Evolutionary conservation across 2,797 vertebrate genomes (phyloP).

Genomic region (Phaenicophaeus curvirostris): DNA sequence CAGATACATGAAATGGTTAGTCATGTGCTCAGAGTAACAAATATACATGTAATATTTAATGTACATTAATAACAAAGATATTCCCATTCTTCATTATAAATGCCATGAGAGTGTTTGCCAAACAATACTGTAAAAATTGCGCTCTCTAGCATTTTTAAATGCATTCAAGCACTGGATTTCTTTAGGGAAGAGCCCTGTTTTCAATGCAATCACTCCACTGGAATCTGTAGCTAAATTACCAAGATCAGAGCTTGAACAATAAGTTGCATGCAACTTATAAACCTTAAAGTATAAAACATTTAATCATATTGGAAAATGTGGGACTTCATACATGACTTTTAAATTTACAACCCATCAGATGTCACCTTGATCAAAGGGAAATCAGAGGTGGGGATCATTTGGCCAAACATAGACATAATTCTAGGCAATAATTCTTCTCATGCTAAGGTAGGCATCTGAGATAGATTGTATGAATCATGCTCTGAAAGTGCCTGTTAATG

Average conservation of each 20-base stretch:
- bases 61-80: not conserved
- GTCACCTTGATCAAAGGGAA: not conserved
- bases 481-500: not conserved
- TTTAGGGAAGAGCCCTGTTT: not conserved
- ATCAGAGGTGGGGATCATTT: not conserved
- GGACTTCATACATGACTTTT: not conserved
- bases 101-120: not conserved
- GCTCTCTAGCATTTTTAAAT: not conserved
- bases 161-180: not conserved
- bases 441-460: not conserved
- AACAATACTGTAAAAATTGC: not conserved
- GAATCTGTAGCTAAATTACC: not conserved
- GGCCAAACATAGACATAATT: not conserved
- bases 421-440: not conserved
- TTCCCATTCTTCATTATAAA: not conserved
- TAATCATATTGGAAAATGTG: not conserved
- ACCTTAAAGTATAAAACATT: not conserved
- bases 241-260: not conserved
- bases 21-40: not conserved
- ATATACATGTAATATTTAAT: not conserved
- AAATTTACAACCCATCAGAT: not conserved
- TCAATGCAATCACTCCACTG: not conserved
- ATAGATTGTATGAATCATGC: rapidly evolving
- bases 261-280: not conserved
- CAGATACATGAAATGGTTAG: not conserved